Percentiles rank a stretch among this genome's conserved stretches.
Evolutionary conservation across 2,797 vertebrate genomes (phyloP).

Genomic region (Esox masquinongy): DNA sequence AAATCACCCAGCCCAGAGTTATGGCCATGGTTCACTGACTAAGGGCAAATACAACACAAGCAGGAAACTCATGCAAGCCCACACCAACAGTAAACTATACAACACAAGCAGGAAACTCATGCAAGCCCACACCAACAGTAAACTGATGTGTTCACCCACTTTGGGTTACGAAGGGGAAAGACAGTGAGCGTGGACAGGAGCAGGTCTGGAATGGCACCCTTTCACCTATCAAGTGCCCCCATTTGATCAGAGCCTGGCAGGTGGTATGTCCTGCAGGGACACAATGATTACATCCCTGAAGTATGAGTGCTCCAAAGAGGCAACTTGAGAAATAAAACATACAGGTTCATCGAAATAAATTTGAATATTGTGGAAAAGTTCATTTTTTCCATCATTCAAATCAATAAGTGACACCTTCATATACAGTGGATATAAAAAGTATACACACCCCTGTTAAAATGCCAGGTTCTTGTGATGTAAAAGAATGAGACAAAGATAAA

Average conservation of each 20-base stretch:
- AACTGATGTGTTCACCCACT: not conserved
- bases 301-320: not conserved
- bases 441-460: too few species aligned
- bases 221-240: not conserved
- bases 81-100: not conserved
- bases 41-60: not conserved
- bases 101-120: not conserved
- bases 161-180: not conserved
- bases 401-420: too few species aligned
- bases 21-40: not conserved
- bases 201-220: not conserved
- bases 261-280: not conserved
- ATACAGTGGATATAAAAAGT: too few species aligned
- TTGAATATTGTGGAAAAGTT: too few species aligned
- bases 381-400: too few species aligned
- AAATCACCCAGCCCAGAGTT: not conserved
- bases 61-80: not conserved
- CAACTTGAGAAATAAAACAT: not conserved
- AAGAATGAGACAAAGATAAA: too few species aligned
- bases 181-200: not conserved
- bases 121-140: not conserved
- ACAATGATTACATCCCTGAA: not conserved
- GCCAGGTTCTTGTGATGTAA: too few species aligned
- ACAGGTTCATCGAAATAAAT: too few species aligned
- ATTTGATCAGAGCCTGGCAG: not conserved